phyloP scores from a whole-genome alignment of 2,797 vertebrate genomes.

The Sciurus carolinensis region DNA sequence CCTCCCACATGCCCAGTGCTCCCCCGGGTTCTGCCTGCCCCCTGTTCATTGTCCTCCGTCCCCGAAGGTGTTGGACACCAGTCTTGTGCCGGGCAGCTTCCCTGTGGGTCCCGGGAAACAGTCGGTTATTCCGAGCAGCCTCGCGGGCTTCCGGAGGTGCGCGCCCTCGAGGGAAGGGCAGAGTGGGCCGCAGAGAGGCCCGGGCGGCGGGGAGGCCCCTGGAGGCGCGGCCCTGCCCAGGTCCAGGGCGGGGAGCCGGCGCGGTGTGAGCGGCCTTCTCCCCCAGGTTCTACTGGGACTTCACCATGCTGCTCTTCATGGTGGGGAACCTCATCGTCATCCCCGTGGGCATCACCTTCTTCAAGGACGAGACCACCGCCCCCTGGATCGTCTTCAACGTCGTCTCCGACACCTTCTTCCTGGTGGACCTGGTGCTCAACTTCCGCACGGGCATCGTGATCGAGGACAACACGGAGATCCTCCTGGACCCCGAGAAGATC shows the following conservation, averaged over 20 bases:
- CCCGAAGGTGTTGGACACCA: background rate
- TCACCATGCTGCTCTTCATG: slow-evolving; percentile 99
- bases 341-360: slow-evolving; percentile 99
- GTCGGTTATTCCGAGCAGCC: background rate
- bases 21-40: background rate
- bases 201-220: background rate
- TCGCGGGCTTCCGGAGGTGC: background rate
- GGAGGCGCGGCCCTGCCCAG: background rate
- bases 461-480: slow-evolving; percentile 99
- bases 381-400: slow-evolving; percentile 99
- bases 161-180: background rate
- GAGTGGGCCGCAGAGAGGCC: background rate
- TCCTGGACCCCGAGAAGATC: slow-evolving; percentile 97
- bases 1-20: background rate
- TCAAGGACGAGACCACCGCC: slow-evolving; percentile 98
- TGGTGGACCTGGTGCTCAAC: slow-evolving; percentile 98
- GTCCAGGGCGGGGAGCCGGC: fast-evolving
- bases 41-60: background rate
- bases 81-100: background rate
- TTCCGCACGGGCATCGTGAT: slow-evolving; percentile 98
- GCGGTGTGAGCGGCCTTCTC: background rate
- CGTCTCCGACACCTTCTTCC: slow-evolving; percentile 99
- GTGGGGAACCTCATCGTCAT: slow-evolving; percentile 99
- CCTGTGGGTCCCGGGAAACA: slow-evolving; percentile 34
- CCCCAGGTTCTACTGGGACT: slow-evolving; percentile 99